Conservation (phyloP, 2,888 invertebrate species). For the Pediacus dermestoides region DNA sequence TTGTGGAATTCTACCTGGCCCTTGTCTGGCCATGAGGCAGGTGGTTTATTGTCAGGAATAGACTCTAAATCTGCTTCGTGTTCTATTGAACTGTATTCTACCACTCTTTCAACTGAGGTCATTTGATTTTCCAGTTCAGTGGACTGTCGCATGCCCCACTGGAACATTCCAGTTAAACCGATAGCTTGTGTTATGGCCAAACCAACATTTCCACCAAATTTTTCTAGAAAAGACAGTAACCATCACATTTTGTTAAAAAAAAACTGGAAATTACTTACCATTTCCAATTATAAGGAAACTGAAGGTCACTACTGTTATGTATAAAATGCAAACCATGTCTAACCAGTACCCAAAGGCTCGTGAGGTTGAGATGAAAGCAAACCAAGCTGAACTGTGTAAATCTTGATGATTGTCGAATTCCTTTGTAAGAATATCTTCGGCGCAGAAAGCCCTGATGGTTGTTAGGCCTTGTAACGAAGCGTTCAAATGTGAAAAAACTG, state of each 20-base stretch:
- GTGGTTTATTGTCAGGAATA: conserved; percentile 63
- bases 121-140: conserved; percentile 65
- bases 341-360: conserved; percentile 93
- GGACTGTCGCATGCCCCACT: conserved; percentile 76
- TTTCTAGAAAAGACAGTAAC: conserved; percentile 32
- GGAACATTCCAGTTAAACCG: conserved; percentile 59
- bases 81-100: conserved; percentile 45
- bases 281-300: conserved; percentile 73
- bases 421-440: conserved; percentile 70
- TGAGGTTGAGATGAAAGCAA: conserved; percentile 81
- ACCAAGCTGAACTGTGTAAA: conserved; percentile 89
- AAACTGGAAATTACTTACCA: conserved; percentile 44
- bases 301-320: conserved; percentile 80
- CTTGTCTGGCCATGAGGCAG: conserved; percentile 67
- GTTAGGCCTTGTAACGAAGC: conserved; percentile 86
- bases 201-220: conserved; percentile 47
- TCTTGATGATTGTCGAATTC: conserved; percentile 83
- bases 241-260: too few species aligned
- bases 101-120: conserved; percentile 85
- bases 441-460: conserved; percentile 86
- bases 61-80: conserved; percentile 53
- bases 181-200: conserved; percentile 48
- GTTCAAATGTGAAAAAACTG: conserved; percentile 91
- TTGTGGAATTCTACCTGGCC: conserved; percentile 68
- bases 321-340: conserved; percentile 82